Conservation (phyloP, 2,113 vertebrate species). For the Vimba vimba region DNA sequence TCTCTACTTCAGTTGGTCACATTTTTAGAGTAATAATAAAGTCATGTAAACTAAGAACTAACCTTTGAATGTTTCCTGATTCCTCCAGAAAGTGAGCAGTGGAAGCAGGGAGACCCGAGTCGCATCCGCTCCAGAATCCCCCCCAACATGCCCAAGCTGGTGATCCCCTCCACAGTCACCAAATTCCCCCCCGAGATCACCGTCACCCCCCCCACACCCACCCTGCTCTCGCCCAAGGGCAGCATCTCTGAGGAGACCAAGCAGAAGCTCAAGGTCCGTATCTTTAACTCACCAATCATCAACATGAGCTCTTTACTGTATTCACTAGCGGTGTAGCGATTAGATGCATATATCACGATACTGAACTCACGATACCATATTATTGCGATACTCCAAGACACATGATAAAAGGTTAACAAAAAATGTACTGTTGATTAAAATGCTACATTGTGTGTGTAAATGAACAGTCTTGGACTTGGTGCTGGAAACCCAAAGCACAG, state of each 20-base stretch:
- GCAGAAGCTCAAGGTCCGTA: constrained; percentile 91
- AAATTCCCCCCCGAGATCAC: constrained; percentile 99
- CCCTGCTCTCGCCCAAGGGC: constrained; percentile 96
- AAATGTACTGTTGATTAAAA: no score
- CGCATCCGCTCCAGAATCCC: constrained; percentile 86
- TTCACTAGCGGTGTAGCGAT: no score
- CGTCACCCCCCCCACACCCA: constrained; percentile 96
- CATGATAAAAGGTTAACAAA: no score
- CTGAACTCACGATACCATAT: no score
- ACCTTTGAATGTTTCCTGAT: constrained; percentile 31
- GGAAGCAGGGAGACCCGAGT: constrained; percentile 79
- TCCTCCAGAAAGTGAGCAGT: constrained; percentile 74
- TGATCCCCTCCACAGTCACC: constrained; percentile 90
- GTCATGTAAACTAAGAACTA: background rate
- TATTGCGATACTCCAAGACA: no score
- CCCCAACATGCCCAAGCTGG: constrained; percentile 95
- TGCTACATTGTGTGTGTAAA: no score
- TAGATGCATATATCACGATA: no score
- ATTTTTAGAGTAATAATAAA: background rate
- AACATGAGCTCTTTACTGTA: no score
- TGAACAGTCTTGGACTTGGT: no score
- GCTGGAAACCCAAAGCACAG: no score
- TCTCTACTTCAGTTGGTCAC: background rate
- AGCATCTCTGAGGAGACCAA: constrained; percentile 99
- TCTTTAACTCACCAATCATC: no score